Evolutionary conservation across 2,113 vertebrate genomes (phyloP), one percentile per base, ranked within the genome.

Genomic region (Polyodon spathula): DNA sequence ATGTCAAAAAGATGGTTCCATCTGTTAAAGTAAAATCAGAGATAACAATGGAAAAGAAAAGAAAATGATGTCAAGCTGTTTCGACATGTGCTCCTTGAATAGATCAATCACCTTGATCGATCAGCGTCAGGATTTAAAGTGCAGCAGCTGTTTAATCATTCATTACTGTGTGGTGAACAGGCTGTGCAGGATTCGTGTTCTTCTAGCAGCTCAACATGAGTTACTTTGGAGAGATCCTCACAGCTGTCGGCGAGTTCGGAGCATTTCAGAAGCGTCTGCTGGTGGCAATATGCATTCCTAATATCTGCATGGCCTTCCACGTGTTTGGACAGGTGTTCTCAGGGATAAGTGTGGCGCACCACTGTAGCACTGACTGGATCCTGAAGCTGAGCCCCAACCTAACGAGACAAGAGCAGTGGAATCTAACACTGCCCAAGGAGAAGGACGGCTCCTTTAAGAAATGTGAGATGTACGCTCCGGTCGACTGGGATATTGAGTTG

Each of bases 341-440:
- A 62, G 84, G 81, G 1, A 8, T 74, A 0, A 14, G 43, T 0
- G 83, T 88, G 46, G 68, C 83, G 0, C 84, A 93, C 57, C 62
- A 85, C 77, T 97, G 93, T 2, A 71, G 91, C 53, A 93, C 88
- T 17, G 62, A 75, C 78, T 97, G 93, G 93, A 90, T 94, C 62
- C 66, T 59, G 16, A 54, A 68, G 0, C 3, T 15, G 0, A 79
- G 66, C 2, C 74, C 84, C n/a, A 92, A 89, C 76, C 72, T 95
- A 71, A 89, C 84, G 0, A 27, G 59, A 0, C 82, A 88, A 0
- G 69, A 78, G 54, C 84, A 76, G 70, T 70, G 70, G 70, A 79
- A 86, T 56, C 75, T 94, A 54, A 92, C 90, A 1, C 4, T 95
- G 51, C 92, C 92, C 0, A 40, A 68, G 4, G 77, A 74, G 0